A percentile compares a stretch with the other conserved stretches of the same genome.
phyloP scores from a whole-genome alignment of 2,888 invertebrate species.

The Tipula helvola region DNA sequence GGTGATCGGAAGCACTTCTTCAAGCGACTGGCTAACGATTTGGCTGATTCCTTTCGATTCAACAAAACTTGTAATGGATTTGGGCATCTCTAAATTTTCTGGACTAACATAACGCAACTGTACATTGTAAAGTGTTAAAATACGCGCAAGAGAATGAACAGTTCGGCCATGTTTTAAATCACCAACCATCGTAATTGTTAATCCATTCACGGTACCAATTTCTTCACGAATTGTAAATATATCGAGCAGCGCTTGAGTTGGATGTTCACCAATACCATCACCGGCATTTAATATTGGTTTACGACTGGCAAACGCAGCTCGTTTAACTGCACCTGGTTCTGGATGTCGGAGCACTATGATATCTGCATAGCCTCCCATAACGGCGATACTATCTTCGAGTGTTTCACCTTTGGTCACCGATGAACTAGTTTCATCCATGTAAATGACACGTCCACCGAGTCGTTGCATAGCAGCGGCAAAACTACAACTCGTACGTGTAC shows the following conservation, averaged over 20 bases:
- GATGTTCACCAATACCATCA: conserved; percentile 94
- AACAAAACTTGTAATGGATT: conserved; percentile 68
- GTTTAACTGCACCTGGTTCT: conserved; percentile 81
- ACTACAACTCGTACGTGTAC: conserved; percentile 91
- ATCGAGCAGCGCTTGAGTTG: conserved; percentile 94
- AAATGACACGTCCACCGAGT: conserved; percentile 84
- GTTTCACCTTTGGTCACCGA: conserved; percentile 96
- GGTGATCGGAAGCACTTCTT: conserved; percentile 37
- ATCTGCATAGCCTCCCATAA: conserved; percentile 89
- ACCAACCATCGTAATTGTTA: conserved; percentile 96
- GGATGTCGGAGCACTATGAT: conserved; percentile 91
- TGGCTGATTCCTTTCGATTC: conserved; percentile 67
- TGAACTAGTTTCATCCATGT: conserved; percentile 80
- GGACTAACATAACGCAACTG: conserved; percentile 88
- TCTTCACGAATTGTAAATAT: conserved; percentile 97
- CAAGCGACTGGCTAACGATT: conserved; percentile 34
- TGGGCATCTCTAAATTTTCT: conserved; percentile 78
- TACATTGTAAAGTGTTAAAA: conserved; percentile 89
- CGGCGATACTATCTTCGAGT: conserved; percentile 72
- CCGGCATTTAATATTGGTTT: conserved; percentile 97
- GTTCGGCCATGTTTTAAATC: conserved; percentile 97
- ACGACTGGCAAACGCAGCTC: conserved; percentile 66
- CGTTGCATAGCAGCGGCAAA: conserved; percentile 95
- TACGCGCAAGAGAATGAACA: conserved; percentile 89
- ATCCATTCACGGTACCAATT: conserved; percentile 94